These are phyloP conservation scores for Pampusana beccarii DNA, from an alignment of 2,113 vertebrate genomes.

Conservation along the genomic window DNA sequence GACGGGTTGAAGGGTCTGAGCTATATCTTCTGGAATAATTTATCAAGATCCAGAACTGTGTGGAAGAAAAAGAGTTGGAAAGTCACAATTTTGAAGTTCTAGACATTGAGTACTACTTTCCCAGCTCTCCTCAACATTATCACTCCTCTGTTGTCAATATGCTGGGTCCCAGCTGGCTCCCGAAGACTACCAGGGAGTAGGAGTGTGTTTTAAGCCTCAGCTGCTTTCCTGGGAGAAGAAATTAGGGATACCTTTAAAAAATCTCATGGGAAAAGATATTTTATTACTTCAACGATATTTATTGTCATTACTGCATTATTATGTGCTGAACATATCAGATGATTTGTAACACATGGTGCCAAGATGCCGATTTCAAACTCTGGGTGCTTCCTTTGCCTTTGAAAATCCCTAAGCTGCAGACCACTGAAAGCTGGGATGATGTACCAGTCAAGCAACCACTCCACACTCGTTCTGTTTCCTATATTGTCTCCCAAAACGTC, in stretches of 20 bases:
- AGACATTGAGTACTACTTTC: neutral
- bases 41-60: neutral
- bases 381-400: neutral
- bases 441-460: neutral
- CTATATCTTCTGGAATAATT: neutral
- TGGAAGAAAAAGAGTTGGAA: neutral
- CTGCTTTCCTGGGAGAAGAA: neutral
- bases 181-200: neutral
- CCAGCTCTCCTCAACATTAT: neutral
- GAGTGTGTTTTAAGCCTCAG: neutral
- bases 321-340: neutral
- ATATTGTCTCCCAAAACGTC: neutral
- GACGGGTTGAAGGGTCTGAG: neutral
- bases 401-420: neutral
- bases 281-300: neutral
- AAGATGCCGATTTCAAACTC: neutral
- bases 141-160: neutral
- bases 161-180: neutral
- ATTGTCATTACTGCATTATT: neutral
- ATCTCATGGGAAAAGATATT: fast-evolving
- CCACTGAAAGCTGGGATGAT: neutral
- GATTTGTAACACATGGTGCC: neutral
- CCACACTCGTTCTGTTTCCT: neutral
- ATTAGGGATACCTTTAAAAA: neutral
- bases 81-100: neutral